A percentile compares a stretch with the other conserved stretches of the same genome.
These are phyloP conservation scores for Cololabis saira DNA, from an alignment of 2,113 vertebrate genomes.

Conservation along the genomic window DNA sequence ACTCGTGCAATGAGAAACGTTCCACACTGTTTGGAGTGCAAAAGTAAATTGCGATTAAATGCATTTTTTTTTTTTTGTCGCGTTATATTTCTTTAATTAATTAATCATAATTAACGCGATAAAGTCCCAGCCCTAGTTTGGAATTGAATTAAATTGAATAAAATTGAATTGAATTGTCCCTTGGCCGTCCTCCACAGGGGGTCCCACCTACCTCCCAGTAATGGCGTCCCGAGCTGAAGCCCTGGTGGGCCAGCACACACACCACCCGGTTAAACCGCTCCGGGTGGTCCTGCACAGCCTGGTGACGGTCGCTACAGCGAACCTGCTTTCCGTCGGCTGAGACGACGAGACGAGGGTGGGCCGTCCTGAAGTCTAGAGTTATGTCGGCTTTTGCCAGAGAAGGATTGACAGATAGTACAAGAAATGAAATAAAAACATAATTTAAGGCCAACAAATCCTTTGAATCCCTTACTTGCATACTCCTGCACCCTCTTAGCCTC, in stretches of 20 bases:
- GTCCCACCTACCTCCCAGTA: slow-evolving; percentile 77
- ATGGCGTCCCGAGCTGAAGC: slow-evolving; percentile 76
- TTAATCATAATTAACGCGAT: no score
- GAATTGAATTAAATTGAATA: no score
- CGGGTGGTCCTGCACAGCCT: slow-evolving; percentile 41
- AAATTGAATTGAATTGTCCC: no score
- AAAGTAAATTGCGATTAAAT: no score
- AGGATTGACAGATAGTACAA: neutral
- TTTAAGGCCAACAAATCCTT: neutral
- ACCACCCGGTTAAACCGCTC: slow-evolving; percentile 81
- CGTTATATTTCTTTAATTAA: no score
- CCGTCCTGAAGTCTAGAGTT: slow-evolving; percentile 73
- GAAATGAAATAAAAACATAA: neutral
- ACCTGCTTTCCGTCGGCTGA: slow-evolving; percentile 75
- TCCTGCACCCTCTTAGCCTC: slow-evolving; percentile 71
- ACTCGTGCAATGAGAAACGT: no score
- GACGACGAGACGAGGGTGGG: slow-evolving; percentile 79
- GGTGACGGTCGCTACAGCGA: slow-evolving; percentile 67
- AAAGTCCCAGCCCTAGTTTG: no score
- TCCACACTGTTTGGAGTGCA: no score
- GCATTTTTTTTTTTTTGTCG: no score
- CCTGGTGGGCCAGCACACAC: slow-evolving; percentile 73
- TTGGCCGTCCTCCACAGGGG: no score
- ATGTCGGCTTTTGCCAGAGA: slow-evolving; percentile 60
- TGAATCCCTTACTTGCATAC: slow-evolving; percentile 70